A percentile compares a stretch with the other conserved stretches of the same genome.
Conservation (phyloP, 2,797 vertebrate genomes). For the Hapalemur alaotrensis region DNA sequence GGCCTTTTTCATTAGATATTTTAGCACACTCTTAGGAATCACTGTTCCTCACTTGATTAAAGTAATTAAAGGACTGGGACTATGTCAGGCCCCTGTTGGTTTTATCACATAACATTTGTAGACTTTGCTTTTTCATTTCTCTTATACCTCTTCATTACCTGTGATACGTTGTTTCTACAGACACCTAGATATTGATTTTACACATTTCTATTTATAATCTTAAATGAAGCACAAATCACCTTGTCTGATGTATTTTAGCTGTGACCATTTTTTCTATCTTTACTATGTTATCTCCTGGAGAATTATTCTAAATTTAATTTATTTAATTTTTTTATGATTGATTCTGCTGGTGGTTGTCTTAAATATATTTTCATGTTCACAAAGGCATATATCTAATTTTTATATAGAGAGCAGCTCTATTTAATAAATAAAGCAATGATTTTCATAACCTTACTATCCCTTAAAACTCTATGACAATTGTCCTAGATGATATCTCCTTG, state of each 20-base stretch:
- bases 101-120: neutral
- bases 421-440: neutral
- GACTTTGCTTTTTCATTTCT: neutral
- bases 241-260: neutral
- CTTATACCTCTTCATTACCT: neutral
- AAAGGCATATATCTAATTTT: neutral
- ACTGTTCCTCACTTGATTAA: neutral
- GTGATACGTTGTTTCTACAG: neutral
- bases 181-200: neutral
- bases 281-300: neutral
- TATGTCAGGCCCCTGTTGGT: neutral
- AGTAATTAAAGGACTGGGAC: neutral
- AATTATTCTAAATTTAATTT: neutral
- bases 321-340: neutral
- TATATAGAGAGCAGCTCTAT: neutral
- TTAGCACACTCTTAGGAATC: neutral
- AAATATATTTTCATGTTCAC: neutral
- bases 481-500: neutral
- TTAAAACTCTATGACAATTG: neutral
- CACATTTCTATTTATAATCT: neutral
- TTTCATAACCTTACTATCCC: neutral
- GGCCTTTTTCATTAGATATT: neutral
- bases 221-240: neutral
- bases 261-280: neutral
- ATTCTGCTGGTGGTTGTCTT: neutral